Percentiles rank a stretch among this genome's conserved stretches.
These are phyloP conservation scores for Pasiphila rectangulata DNA, from an alignment of 2,888 invertebrate genomes.

Conservation along the genomic window DNA sequence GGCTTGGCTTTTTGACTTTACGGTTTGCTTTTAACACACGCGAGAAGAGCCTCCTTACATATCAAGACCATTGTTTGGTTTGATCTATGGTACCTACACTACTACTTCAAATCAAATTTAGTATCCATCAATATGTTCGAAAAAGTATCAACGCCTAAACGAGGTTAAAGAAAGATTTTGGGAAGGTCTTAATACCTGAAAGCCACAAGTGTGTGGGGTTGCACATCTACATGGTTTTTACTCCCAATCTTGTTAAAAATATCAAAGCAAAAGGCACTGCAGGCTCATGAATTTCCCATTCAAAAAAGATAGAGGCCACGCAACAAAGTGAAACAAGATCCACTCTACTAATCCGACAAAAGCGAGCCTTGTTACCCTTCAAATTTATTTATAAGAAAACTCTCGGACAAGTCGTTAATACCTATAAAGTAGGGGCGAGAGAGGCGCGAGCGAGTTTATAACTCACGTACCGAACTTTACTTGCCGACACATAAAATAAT, in stretches of 20 bases:
- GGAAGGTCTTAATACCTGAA: background rate
- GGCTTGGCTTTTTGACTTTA: conserved; percentile 7
- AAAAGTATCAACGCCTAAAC: too few species aligned
- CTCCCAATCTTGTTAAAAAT: conserved; percentile 31
- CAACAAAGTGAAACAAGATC: conserved; percentile 81
- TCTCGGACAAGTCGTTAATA: conserved; percentile 82
- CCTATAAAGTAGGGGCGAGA: conserved; percentile 82
- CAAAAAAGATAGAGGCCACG: conserved; percentile 72
- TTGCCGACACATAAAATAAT: conserved; percentile 82
- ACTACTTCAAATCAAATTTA: too few species aligned
- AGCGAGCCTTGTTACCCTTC: conserved; percentile 81
- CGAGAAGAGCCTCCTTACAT: background rate
- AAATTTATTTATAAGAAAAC: conserved; percentile 82
- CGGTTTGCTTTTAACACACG: background rate
- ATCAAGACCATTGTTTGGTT: background rate
- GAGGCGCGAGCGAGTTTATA: conserved; percentile 81
- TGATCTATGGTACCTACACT: too few species aligned
- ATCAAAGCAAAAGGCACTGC: conserved; percentile 46
- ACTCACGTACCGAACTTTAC: conserved; percentile 82
- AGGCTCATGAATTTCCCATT: conserved; percentile 65
- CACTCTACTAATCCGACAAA: conserved; percentile 81
- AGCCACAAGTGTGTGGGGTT: background rate
- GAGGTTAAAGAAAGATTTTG: background rate
- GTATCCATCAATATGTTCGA: too few species aligned
- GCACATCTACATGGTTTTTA: background rate